Conservation (phyloP, 2,888 invertebrate species). For the Argyresthia goedartella region DNA sequence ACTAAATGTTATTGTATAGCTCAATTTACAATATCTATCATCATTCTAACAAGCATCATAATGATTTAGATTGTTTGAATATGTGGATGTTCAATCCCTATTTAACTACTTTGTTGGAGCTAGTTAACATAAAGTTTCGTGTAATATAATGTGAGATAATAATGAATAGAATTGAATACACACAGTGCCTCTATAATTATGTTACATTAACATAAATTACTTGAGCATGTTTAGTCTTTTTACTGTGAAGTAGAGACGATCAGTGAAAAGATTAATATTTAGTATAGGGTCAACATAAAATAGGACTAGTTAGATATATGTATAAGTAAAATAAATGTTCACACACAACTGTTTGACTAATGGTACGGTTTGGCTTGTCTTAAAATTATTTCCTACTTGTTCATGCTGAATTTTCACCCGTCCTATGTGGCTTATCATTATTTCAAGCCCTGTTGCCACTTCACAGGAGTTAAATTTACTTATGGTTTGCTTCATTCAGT, state of each 20-base stretch:
- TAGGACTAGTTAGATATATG: constrained; percentile 48
- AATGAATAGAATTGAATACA: constrained; percentile 60
- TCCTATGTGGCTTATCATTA: not conserved
- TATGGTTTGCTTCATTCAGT: not conserved
- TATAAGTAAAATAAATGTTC: constrained; percentile 20
- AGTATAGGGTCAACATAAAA: constrained; percentile 54
- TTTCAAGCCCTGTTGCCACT: not conserved
- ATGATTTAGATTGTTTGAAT: not conserved
- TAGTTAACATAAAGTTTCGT: constrained; percentile 30
- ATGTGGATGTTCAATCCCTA: not conserved
- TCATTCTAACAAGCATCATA: not conserved
- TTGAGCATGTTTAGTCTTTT: constrained; percentile 62
- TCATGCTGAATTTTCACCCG: not conserved
- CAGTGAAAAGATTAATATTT: constrained; percentile 58
- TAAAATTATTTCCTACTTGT: not conserved
- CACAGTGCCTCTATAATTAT: constrained; percentile 73
- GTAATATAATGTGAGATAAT: constrained; percentile 50
- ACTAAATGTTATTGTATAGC: constrained; percentile 61
- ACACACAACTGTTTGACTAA: constrained; percentile 25
- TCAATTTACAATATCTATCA: constrained; percentile 42
- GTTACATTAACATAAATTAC: constrained; percentile 72
- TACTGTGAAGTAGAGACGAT: constrained; percentile 26
- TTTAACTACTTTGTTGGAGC: constrained; percentile 10
- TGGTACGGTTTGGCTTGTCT: constrained; percentile 35
- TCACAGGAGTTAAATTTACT: not conserved